Base-by-base conservation (phyloP, 2,797 vertebrate species). In the Myoxocephalus aenaeus region DNA sequence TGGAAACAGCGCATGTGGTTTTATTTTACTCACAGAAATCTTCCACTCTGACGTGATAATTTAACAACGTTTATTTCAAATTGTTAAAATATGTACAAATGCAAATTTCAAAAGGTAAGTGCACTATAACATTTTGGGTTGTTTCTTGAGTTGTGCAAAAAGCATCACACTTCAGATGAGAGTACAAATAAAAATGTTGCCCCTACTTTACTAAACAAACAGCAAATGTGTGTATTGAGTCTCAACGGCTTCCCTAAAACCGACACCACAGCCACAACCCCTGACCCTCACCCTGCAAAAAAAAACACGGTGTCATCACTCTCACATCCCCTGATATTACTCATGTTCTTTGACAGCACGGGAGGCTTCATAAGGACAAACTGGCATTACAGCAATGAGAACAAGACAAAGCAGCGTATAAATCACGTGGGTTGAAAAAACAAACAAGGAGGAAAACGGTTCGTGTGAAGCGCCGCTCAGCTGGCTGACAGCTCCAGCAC, bases 11-110 rank as follows among this genome's bases (percentile, higher is more conserved):
- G 25, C 29, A 29, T 56, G 70, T 51, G 48, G 42, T 75, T 86
- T 70, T 54, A 22, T 73, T 71, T 76, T 42, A 1, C 64, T 69
- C 59, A 65, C 32, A 86, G 74, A 68, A 85, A 67, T 62, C 40
- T 80, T 75, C 54, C 70, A 85, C 69, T 42, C 66, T 54, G 53
- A 72, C 20, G 5, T 66, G 78, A 88, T 91, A 89, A 91, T 80
- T 89, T 89, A 92, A 88, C 81, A 79, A 66, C 38, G 73, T 94
- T 94, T 94, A 92, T 93, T 93, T 92, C 27, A 82, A 34, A 48
- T 81, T 81, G 76, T 27, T 62, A 53, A 82, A 75, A 79, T 92
- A 93, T 93, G 91, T 92, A 92, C 89, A 93, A 86, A 77, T 80
- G 74, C 79, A 79, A 87, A 86, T 86, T 62, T 36, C 25, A 80